phyloP scores from a whole-genome alignment of 2,888 invertebrate species.

The Andrena camellia region DNA sequence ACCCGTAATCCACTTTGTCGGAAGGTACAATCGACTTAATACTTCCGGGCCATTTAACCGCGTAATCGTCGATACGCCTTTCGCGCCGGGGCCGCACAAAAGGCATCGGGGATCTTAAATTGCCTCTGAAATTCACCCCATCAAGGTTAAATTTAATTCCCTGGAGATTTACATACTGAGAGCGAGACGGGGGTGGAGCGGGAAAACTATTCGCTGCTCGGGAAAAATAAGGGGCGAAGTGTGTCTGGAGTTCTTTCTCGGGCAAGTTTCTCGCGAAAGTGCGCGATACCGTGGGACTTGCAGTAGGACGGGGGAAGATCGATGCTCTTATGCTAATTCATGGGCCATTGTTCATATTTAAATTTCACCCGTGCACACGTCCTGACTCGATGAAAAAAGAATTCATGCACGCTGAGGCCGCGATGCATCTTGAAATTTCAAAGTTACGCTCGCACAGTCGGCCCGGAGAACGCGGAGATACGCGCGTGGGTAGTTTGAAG shows the following conservation, averaged over 20 bases:
- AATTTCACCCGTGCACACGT: conserved; percentile 17
- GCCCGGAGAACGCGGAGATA: neutral
- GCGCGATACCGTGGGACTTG: neutral
- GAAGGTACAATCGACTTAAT: conserved; percentile 62
- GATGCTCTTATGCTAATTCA: conserved; percentile 54
- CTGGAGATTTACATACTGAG: conserved; percentile 42
- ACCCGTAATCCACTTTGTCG: conserved; percentile 61
- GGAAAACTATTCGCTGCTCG: conserved; percentile 1
- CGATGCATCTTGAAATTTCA: conserved; percentile 26
- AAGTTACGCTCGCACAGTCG: neutral
- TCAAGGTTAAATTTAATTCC: conserved; percentile 50
- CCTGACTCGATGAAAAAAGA: neutral
- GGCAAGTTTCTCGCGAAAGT: conserved; percentile 9
- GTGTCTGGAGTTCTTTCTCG: neutral
- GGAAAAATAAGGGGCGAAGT: neutral
- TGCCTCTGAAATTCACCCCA: conserved; percentile 55
- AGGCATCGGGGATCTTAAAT: conserved; percentile 53
- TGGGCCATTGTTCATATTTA: conserved; percentile 48
- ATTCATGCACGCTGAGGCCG: neutral
- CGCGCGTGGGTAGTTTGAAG: neutral
- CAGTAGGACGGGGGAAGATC: conserved; percentile 18
- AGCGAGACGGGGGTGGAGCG: neutral
- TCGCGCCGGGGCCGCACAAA: conserved; percentile 35
- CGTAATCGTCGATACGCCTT: conserved; percentile 61
- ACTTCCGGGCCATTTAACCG: conserved; percentile 57